Evolutionary conservation across 2,888 invertebrate species (phyloP), one percentile per base, ranked within the genome.

Genomic region (Ectemnius lituratus): DNA sequence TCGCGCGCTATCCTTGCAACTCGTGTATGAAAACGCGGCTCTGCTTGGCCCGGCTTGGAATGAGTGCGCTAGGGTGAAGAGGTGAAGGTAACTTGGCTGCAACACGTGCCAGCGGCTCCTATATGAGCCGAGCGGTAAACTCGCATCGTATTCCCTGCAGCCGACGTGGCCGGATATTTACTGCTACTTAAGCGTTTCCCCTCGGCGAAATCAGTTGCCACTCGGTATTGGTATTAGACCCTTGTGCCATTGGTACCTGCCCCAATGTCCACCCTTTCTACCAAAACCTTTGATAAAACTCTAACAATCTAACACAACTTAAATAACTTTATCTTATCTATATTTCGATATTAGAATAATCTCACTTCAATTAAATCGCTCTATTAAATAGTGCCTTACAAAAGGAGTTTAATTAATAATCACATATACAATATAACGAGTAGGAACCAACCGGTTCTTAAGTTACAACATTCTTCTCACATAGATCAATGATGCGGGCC

Each of bases 61-160:
- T 80, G 80, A 82, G 82, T 80, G 74, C 75, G 77, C 68, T 75
- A 72, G 78, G 78, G 81, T 81, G 79, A 81, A 65, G 76, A 70
- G 81, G 81, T 76, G 74, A 81, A 76, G 76, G 78, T 73, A 75
- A 82, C 74, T 79, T 79, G 79, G 79, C 80, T 78, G 80, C 80
- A 80, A 80, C 75, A 68, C 62, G 75, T 52, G 70, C 72, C 52
- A 52, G 52, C 68, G 64, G 59, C 63, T 72, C 70, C 65, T 78
- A 78, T 80, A 75, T 72, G 70, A 78, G 37, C 72, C 72, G 45
- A 56, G 62, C 78, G 37, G 75, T 81, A 80, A 81, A 81, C 78
- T 80, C 68, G 75, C 75, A 62, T 78, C 78, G 75, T 72, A 67
- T 75, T 81, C 70, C 66, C 58, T 70, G 80, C 75, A 67, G 47